phyloP scores from a whole-genome alignment of 1,140 invertebrate species.

The Laodelphax striatellus region DNA sequence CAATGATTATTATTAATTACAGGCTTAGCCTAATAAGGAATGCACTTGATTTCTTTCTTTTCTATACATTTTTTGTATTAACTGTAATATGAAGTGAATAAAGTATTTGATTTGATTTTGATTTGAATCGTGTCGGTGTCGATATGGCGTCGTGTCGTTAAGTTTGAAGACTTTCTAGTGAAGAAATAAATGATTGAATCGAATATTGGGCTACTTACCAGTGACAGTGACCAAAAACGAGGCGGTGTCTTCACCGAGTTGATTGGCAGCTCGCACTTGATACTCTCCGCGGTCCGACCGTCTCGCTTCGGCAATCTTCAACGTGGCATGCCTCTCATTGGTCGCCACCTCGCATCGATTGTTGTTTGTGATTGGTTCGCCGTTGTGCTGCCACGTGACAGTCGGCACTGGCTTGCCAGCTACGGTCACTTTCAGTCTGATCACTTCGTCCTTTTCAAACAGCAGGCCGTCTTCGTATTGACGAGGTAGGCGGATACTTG shows the following conservation, averaged over 20 bases:
- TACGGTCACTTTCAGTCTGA: slow-evolving; percentile 78
- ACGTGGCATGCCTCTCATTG: slow-evolving; percentile 52
- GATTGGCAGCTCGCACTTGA: slow-evolving; percentile 63
- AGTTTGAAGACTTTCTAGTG: too few species aligned
- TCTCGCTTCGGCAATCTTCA: slow-evolving; percentile 59
- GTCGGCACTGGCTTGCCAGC: slow-evolving; percentile 74
- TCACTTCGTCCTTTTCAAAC: slow-evolving; percentile 76
- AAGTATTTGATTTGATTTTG: too few species aligned
- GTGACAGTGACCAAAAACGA: slow-evolving; percentile 79
- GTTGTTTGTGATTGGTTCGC: slow-evolving; percentile 48
- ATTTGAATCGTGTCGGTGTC: too few species aligned
- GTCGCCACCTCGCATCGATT: slow-evolving; percentile 52
- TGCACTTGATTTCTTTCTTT: too few species aligned
- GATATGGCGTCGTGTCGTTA: too few species aligned
- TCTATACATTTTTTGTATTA: too few species aligned
- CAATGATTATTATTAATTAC: too few species aligned
- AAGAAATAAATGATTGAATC: background rate
- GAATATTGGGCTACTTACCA: slow-evolving; percentile 39
- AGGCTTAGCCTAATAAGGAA: too few species aligned
- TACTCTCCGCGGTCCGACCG: slow-evolving; percentile 78
- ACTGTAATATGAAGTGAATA: too few species aligned
- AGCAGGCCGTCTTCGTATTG: slow-evolving; percentile 79
- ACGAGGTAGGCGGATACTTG: slow-evolving; percentile 60
- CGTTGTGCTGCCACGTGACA: slow-evolving; percentile 79
- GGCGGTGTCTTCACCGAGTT: slow-evolving; percentile 63